These are phyloP conservation scores for Rhodophaea formosa DNA, from an alignment of 2,888 invertebrate genomes.

Conservation along the genomic window DNA sequence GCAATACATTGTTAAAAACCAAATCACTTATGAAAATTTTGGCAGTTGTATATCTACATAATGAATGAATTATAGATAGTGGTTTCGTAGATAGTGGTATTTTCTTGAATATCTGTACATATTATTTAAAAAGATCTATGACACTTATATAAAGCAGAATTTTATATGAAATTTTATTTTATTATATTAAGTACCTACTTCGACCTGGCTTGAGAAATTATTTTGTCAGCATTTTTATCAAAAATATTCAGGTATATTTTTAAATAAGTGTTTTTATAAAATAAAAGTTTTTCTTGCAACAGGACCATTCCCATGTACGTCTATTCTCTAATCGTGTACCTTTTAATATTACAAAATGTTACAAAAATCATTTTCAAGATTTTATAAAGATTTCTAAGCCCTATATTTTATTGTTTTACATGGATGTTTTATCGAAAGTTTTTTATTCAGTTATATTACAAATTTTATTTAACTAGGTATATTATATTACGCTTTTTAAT, in stretches of 20 bases:
- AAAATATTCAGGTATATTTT: not conserved
- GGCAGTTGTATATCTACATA: not conserved
- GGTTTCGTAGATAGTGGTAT: too few relatives aligned
- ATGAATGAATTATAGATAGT: not conserved
- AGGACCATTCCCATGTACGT: conserved; percentile 1
- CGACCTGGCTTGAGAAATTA: not conserved
- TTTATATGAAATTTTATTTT: not conserved
- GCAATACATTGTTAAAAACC: not conserved
- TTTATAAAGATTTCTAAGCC: too few relatives aligned
- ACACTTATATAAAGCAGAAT: not conserved
- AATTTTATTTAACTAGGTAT: too few relatives aligned
- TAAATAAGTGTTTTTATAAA: too few relatives aligned
- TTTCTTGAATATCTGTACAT: not conserved
- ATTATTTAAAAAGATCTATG: not conserved
- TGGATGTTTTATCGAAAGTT: too few relatives aligned
- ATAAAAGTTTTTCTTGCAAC: not conserved
- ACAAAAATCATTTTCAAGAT: too few relatives aligned
- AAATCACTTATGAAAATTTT: not conserved
- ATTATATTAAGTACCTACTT: too few relatives aligned
- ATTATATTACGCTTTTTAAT: too few relatives aligned
- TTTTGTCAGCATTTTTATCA: not conserved
- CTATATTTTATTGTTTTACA: too few relatives aligned
- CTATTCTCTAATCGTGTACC: not conserved
- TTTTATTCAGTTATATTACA: too few relatives aligned
- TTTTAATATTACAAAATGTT: not conserved